Percentiles rank a stretch among this genome's conserved stretches.
Conservation (phyloP, 1,140 invertebrate genomes). For the Zaprionus capensis region DNA sequence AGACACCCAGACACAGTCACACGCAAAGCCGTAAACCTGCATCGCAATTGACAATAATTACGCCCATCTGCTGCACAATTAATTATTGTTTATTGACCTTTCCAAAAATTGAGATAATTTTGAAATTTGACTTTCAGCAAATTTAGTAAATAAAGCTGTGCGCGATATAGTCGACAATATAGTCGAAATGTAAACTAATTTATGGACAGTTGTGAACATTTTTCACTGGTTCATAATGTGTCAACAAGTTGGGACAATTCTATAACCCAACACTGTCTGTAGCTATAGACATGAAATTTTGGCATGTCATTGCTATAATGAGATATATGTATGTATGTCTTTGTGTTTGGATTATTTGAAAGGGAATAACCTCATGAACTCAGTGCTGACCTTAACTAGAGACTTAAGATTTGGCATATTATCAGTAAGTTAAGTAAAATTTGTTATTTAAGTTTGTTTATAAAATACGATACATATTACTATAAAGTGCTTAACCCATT, state of each 20-base stretch:
- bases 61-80: slow-evolving; percentile 33
- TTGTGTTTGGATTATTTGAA: no score
- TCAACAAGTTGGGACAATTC: neutral
- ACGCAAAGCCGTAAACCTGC: neutral
- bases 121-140: neutral
- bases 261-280: neutral
- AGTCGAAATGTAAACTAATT: neutral
- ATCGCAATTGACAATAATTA: slow-evolving; percentile 27
- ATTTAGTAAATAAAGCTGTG: neutral
- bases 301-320: neutral
- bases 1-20: slow-evolving; percentile 8
- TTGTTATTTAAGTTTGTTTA: no score
- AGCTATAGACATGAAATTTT: neutral
- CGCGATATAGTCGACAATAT: neutral
- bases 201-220: neutral
- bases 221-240: neutral
- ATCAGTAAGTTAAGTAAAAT: no score
- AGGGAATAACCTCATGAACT: no score
- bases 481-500: no score
- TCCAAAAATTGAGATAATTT: slow-evolving; percentile 19
- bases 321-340: neutral
- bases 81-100: slow-evolving; percentile 28
- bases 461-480: no score
- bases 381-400: no score
- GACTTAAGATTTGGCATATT: no score